Percentiles rank a stretch among this genome's conserved stretches.
Conservation (phyloP, 2,113 vertebrate species). For the Sylvietta virens region DNA sequence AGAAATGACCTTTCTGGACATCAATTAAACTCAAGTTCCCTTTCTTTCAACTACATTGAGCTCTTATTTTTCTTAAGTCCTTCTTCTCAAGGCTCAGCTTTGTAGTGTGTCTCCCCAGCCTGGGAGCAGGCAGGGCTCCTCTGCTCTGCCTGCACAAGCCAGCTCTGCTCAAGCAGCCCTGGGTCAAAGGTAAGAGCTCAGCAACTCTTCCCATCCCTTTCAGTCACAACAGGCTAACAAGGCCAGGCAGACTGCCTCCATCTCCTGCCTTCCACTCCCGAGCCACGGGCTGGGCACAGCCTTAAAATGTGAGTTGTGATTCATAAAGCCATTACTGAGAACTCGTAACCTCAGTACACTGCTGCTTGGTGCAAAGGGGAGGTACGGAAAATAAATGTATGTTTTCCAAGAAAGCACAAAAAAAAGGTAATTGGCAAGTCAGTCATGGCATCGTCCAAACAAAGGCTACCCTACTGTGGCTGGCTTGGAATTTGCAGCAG, state of each 20-base stretch:
- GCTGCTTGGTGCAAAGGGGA: background rate
- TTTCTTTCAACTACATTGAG: background rate
- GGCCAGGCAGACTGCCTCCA: background rate
- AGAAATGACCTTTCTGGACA: background rate
- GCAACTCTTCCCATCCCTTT: background rate
- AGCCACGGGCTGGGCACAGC: background rate
- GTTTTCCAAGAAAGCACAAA: background rate
- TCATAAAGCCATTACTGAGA: background rate
- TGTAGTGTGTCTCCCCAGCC: background rate
- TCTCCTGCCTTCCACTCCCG: too few relatives aligned
- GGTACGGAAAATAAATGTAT: background rate
- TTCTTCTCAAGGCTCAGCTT: background rate
- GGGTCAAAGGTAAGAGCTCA: background rate
- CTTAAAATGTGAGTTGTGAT: background rate
- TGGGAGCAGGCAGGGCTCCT: background rate
- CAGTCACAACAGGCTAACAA: background rate
- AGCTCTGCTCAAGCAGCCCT: background rate
- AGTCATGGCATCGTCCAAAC: background rate
- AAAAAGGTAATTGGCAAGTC: background rate
- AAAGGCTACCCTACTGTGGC: background rate
- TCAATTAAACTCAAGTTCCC: background rate
- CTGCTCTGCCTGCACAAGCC: background rate
- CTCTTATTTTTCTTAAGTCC: background rate
- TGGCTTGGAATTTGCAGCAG: background rate
- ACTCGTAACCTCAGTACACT: background rate